Base-by-base conservation (phyloP, 2,888 invertebrate species). In the Adelphocoris suturalis region DNA sequence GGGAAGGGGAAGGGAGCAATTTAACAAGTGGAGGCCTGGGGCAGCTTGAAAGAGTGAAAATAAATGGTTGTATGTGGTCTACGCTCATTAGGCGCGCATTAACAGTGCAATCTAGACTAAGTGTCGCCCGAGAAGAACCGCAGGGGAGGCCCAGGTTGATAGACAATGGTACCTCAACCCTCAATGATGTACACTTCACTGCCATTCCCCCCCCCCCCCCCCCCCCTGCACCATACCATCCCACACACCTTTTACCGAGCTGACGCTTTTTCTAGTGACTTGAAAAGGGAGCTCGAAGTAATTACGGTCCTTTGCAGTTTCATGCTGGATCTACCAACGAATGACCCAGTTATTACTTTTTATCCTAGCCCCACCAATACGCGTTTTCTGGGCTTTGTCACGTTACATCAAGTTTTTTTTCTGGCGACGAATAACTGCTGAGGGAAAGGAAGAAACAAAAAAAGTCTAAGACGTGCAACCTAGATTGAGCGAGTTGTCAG, bases 41-140 rank as follows among this genome's bases (percentile, higher is more conserved):
- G 28, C 57, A 19, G n/a, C 37, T 85, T 52, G 27, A 61, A 85
- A 85, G 68, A 85, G 85, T 28, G 78, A 28, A 88, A 88, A 78
- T 88, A 88, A 88, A 88, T 48, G 78, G 88, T 78, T 28, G 52
- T 52, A 78, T 55, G 78, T 16, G 78, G 88, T 52, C 48, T 48
- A 47, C 76, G 52, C 61, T 88, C 88, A 88, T 88, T 88, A 88
- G 80, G 78, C 48, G 28, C 52, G 88, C 88, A 88, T 88, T 88
- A 88, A 48, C 88, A 27, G 88, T 19, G 88, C 88, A 88, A 88
- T 88, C 88, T 78, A 55, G 52, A 52, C 78, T 88, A 88, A 88
- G 88, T 88, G 88, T 88, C 78, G 88, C 80, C 80, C 37, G 78
- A 48, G 52, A 55, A 47, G 88, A 88, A 88, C 46, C 88, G 28